Percentiles rank a stretch among this genome's conserved stretches.
Conservation (phyloP, 2,888 invertebrate species). For the Scelioninae gen. 2 region DNA sequence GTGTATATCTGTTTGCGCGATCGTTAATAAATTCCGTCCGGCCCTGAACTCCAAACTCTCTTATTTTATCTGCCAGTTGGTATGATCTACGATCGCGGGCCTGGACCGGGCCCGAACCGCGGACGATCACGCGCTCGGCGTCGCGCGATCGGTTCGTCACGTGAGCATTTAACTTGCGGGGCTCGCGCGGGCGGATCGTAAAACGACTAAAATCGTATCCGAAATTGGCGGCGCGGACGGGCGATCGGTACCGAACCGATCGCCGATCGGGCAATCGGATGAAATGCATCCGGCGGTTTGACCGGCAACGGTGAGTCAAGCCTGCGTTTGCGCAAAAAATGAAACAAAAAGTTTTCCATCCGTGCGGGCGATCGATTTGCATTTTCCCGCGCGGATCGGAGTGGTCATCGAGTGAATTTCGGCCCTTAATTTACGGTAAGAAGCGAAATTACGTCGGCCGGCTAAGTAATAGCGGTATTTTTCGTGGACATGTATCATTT, state of each 20-base stretch:
- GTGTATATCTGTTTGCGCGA: conserved; percentile 70
- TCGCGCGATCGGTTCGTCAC: not conserved
- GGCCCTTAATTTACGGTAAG: conserved; percentile 2
- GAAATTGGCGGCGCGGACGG: no score
- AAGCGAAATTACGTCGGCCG: conserved; percentile 23
- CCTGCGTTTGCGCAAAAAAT: no score
- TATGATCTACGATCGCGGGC: conserved; percentile 60
- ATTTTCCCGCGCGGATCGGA: not conserved
- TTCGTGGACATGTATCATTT: conserved; percentile 24
- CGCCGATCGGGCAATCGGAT: no score
- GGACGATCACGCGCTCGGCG: conserved; percentile 51
- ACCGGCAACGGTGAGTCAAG: no score
- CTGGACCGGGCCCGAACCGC: conserved; percentile 47
- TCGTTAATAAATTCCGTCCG: conserved; percentile 72
- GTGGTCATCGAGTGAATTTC: conserved; percentile 7
- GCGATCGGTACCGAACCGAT: no score
- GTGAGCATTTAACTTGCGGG: conserved; percentile 17
- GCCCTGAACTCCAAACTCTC: conserved; percentile 63
- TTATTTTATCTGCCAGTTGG: conserved; percentile 57
- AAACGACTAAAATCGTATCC: no score
- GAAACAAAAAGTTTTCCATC: conserved; percentile 16
- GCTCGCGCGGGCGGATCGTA: no score
- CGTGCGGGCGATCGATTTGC: not conserved
- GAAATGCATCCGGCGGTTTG: no score
- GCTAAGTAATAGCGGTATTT: conserved; percentile 35